These are phyloP conservation scores for Hemichromis elongatus DNA, from an alignment of 2,113 vertebrate species.

Conservation along the genomic window DNA sequence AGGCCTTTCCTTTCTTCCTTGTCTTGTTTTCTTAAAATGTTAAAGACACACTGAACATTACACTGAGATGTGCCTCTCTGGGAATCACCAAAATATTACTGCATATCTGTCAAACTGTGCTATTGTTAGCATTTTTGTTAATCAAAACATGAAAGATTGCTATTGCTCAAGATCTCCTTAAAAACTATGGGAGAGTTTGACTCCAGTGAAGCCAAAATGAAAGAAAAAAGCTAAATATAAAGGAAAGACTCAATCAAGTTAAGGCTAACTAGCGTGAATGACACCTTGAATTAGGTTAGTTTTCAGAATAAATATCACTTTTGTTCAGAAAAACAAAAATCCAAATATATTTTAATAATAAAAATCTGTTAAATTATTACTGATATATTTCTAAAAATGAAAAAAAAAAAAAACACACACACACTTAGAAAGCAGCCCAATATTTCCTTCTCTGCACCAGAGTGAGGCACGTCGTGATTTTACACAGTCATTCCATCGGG, in stretches of 20 bases:
- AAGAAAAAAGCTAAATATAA: neutral
- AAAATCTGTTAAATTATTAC: neutral
- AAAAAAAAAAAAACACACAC: neutral
- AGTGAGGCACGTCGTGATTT: neutral
- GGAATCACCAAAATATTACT: neutral
- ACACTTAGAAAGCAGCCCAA: neutral
- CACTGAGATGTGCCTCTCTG: neutral
- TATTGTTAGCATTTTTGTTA: neutral
- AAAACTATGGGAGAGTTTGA: neutral
- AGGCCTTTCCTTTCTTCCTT: neutral
- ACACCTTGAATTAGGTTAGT: neutral
- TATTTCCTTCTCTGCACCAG: neutral
- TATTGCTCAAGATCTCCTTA: neutral
- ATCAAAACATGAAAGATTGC: neutral
- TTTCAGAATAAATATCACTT: neutral
- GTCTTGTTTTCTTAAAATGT: neutral
- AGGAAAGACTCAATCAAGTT: neutral
- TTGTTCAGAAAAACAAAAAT: neutral
- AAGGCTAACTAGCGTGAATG: neutral
- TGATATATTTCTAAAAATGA: neutral
- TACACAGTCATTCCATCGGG: constrained; percentile 2
- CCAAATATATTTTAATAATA: neutral
- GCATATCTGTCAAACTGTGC: neutral
- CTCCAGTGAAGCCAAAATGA: neutral
- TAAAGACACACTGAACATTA: neutral